These are phyloP conservation scores for Eidolon dupreanum DNA, from an alignment of 2,797 vertebrate species.

Conservation along the genomic window DNA sequence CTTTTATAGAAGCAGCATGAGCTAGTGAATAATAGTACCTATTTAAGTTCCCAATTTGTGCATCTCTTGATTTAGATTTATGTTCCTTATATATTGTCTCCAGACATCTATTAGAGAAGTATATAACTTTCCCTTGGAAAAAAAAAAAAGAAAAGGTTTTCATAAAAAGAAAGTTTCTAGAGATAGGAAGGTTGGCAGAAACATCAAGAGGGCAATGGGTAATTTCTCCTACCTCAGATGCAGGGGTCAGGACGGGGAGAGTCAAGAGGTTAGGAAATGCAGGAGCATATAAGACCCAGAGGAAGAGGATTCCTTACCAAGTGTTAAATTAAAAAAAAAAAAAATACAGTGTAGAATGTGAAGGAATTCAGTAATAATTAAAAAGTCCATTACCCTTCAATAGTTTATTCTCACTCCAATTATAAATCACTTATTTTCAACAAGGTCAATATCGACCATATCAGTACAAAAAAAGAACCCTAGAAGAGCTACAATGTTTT, in stretches of 20 bases:
- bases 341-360: neutral
- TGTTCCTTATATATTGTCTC: neutral
- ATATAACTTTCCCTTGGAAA: neutral
- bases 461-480: neutral
- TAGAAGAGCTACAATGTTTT: neutral
- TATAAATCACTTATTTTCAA: neutral
- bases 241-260: neutral
- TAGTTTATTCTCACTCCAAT: neutral
- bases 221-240: neutral
- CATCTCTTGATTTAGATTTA: neutral
- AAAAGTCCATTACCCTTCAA: neutral
- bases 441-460: neutral
- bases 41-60: neutral
- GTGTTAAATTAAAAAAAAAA: neutral
- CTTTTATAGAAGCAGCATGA: neutral
- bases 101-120: neutral
- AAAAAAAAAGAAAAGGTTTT: neutral
- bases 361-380: neutral
- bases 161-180: neutral
- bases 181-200: neutral
- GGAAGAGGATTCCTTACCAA: neutral
- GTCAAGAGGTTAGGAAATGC: neutral
- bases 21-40: neutral
- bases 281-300: neutral
- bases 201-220: neutral